phyloP scores from a whole-genome alignment of 2,888 invertebrate species.

The Heterodera filipjevi region DNA sequence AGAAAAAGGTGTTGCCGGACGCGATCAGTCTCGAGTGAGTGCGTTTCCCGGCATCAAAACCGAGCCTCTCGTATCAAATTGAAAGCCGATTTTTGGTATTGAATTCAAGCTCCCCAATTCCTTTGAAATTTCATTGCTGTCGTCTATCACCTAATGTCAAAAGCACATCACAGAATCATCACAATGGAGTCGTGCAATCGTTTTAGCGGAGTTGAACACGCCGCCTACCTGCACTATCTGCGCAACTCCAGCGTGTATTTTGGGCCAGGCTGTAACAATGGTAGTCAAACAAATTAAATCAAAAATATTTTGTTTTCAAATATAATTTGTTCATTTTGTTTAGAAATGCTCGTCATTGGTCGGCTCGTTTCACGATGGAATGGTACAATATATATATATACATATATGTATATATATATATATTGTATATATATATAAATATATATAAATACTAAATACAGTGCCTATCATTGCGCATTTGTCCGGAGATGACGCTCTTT shows the following conservation, averaged over 20 bases:
- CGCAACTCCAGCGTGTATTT: conserved; percentile 62
- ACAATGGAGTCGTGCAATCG: conserved; percentile 63
- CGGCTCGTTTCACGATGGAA: conserved; percentile 63
- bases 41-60: no score
- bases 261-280: conserved; percentile 64
- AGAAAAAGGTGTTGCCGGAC: conserved; percentile 40
- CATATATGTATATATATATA: no score
- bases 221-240: conserved; percentile 62
- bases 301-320: not conserved
- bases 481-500: conserved; percentile 62
- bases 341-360: conserved; percentile 64
- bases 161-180: conserved; percentile 47
- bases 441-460: not conserved
- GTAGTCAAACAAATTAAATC: conserved; percentile 34
- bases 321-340: not conserved
- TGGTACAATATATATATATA: not conserved
- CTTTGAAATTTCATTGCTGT: not conserved
- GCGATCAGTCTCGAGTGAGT: conserved; percentile 44
- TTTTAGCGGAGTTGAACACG: conserved; percentile 62
- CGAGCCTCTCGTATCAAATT: no score
- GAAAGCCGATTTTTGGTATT: no score
- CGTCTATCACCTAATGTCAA: no score
- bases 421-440: no score
- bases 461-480: conserved; percentile 64
- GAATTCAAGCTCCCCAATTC: not conserved